These are phyloP conservation scores for Pseudomyrmex flavicornis DNA, from an alignment of 1,140 invertebrate species.

Conservation along the genomic window DNA sequence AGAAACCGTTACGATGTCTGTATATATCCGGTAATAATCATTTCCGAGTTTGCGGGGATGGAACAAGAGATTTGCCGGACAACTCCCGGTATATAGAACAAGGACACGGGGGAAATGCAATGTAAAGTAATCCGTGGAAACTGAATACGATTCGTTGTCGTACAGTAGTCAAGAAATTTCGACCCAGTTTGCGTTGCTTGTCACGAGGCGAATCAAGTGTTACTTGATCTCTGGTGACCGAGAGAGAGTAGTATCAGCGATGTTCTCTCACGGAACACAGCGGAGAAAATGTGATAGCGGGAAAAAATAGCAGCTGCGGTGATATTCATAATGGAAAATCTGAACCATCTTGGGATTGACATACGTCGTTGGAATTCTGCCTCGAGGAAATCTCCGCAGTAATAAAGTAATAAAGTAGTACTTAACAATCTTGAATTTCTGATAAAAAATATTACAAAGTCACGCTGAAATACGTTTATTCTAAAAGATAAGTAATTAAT, in stretches of 20 bases:
- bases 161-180: slow-evolving; percentile 36
- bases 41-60: neutral
- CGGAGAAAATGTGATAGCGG: neutral
- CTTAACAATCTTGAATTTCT: too few species aligned
- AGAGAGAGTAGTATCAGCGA: neutral
- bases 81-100: neutral
- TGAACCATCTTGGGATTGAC: too few species aligned
- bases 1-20: neutral
- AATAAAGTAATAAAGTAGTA: too few species aligned
- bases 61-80: slow-evolving; percentile 1
- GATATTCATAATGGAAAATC: slow-evolving; percentile 17
- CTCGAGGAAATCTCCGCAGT: too few species aligned
- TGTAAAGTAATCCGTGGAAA: slow-evolving; percentile 37
- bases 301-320: neutral
- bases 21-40: slow-evolving; percentile 26
- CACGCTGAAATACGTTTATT: too few species aligned
- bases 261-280: slow-evolving; percentile 8
- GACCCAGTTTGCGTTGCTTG: slow-evolving; percentile 13
- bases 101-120: neutral
- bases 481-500: too few species aligned
- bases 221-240: slow-evolving; percentile 14
- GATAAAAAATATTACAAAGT: too few species aligned
- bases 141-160: slow-evolving; percentile 23
- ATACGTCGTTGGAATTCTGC: too few species aligned
- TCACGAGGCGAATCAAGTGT: neutral